Evolutionary conservation across 1,140 invertebrate genomes (phyloP), one percentile per base, ranked within the genome.

Genomic region (Mactra quadrangularis): DNA sequence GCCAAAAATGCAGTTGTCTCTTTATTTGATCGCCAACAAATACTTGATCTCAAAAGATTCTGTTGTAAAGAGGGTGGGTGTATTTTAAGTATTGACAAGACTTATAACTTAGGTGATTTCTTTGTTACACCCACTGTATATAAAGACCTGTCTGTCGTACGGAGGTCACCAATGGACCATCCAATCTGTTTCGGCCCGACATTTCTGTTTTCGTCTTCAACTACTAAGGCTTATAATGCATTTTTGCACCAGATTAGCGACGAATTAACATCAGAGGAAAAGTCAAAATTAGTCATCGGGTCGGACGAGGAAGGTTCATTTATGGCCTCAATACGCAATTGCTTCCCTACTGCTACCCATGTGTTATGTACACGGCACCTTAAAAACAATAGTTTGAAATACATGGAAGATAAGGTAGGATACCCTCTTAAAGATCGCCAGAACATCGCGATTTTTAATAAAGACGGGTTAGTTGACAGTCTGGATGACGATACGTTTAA

Each of bases 391-490:
- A 22, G 9, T n/a, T 15, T 29, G 15, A 72, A 47, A 55, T 72
- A 72, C 31, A 72, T 72, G 50, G 70, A 72, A 72, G 70, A 72
- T 9, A 27, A 50, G 2, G 70, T 53, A 15, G 70, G 70, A n/a
- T 53, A 27, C 22, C 70, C 70, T 15, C 9, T 72, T 13, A 53
- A n/a, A 72, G 70, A 52, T 4, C 45, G 70, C 4, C 35, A 72
- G 6, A 15, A 38, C 1, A 45, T 76, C 1, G 22, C 22, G 11
- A 62, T 76, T 27, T 76, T 60, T 62, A 35, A 50, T 2, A 62
- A 35, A 7, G 25, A 76, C n/a, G 72, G 72, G 3, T 2, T 76
- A 9, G 33, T 60, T 45, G 57, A 76, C 3, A 11, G 2, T n/a
- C 25, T 25, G 3, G 64, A 68, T 47, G 64, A 33, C 13, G 70